A percentile compares a stretch with the other conserved stretches of the same genome.
Evolutionary conservation across 2,888 invertebrate genomes (phyloP).

Genomic region (Hetaerina titia): DNA sequence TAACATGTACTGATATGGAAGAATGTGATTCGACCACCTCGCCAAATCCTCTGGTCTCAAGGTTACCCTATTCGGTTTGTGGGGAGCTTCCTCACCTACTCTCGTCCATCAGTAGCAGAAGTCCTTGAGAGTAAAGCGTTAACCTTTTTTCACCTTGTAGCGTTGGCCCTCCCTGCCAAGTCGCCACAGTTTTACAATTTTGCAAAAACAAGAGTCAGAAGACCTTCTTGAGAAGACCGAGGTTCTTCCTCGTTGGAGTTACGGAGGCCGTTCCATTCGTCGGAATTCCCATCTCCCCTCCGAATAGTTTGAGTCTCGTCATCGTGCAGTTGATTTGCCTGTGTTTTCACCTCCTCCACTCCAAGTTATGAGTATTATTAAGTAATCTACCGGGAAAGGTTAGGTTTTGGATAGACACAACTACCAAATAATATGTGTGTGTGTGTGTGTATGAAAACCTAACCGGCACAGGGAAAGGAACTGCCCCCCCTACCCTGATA

Average conservation of each 20-base stretch:
- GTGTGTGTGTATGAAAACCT: too few species aligned
- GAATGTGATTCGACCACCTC: too few species aligned
- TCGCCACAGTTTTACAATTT: background rate
- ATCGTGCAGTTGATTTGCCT: background rate
- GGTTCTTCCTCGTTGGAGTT: background rate
- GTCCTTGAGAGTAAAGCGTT: background rate
- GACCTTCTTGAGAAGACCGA: background rate
- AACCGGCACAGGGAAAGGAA: too few species aligned
- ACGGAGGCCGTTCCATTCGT: background rate
- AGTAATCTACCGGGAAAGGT: too few species aligned
- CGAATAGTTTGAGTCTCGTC: background rate
- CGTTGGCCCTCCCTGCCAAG: background rate
- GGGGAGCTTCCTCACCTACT: background rate
- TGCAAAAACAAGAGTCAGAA: background rate
- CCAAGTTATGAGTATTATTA: too few species aligned
- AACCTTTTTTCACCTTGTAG: background rate
- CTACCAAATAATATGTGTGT: too few species aligned
- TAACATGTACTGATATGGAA: too few species aligned
- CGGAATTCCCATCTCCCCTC: background rate
- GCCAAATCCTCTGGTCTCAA: background rate
- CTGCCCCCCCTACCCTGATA: too few species aligned
- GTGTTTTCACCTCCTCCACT: background rate
- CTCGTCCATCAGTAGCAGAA: background rate
- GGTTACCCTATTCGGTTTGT: background rate
- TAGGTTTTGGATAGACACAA: too few species aligned